phyloP scores from a whole-genome alignment of 2,797 vertebrate genomes.

The Trachurus trachurus region DNA sequence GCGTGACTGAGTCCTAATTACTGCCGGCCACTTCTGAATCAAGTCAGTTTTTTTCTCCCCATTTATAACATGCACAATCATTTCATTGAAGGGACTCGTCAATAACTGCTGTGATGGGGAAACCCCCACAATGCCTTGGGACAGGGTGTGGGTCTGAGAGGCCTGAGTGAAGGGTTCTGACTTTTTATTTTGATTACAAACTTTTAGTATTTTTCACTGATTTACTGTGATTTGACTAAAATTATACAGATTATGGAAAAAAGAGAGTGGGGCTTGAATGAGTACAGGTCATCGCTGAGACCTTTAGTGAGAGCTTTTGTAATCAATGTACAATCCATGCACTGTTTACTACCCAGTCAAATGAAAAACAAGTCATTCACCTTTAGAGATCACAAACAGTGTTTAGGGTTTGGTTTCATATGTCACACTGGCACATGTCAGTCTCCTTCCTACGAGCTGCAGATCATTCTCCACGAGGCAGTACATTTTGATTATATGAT shows the following conservation, averaged over 20 bases:
- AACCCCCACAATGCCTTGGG: conserved; percentile 53
- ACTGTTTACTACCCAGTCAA: neutral
- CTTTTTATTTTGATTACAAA: conserved; percentile 8
- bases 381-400: neutral
- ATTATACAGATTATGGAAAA: neutral
- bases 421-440: neutral
- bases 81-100: conserved; percentile 79
- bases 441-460: neutral
- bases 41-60: conserved; percentile 62
- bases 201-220: conserved; percentile 9
- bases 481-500: neutral
- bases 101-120: conserved; percentile 78
- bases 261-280: neutral
- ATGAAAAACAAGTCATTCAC: neutral
- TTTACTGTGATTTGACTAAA: conserved; percentile 3
- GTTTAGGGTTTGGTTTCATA: neutral
- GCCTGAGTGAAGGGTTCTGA: conserved; percentile 59
- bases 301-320: neutral
- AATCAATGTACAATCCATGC: neutral
- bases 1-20: conserved; percentile 46
- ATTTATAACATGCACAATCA: conserved; percentile 78
- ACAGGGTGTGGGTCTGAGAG: conserved; percentile 58
- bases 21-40: conserved; percentile 43
- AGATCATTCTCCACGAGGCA: neutral
- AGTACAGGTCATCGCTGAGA: neutral